Evolutionary conservation across 2,797 vertebrate genomes (phyloP).

Genomic region (Aplochiton taeniatus): DNA sequence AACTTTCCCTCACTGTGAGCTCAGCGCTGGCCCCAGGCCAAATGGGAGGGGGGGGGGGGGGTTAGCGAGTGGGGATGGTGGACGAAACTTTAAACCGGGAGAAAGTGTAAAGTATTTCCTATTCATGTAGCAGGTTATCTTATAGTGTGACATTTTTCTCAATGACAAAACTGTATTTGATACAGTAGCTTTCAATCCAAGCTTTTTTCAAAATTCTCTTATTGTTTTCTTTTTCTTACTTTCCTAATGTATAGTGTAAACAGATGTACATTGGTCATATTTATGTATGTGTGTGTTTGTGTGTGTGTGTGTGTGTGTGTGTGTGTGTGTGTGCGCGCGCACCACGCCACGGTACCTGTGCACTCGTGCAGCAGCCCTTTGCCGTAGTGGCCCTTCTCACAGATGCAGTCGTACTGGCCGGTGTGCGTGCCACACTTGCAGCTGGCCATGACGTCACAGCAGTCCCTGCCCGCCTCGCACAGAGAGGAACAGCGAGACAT

Average conservation of each 20-base stretch:
- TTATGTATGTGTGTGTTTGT: not conserved
- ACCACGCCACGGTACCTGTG: conserved; percentile 73
- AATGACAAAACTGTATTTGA: no score
- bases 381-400: conserved; percentile 93
- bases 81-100: no score
- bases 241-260: no score
- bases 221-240: no score
- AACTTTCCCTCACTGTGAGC: conserved; percentile 27
- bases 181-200: no score
- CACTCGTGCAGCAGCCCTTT: conserved; percentile 94
- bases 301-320: not conserved
- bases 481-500: conserved; percentile 86
- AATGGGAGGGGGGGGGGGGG: no score
- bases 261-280: not conserved
- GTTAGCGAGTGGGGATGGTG: no score
- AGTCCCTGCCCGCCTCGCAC: conserved; percentile 85
- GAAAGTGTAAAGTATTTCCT: no score
- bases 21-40: conserved; percentile 15
- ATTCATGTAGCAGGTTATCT: no score
- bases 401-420: conserved; percentile 96
- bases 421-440: conserved; percentile 96
- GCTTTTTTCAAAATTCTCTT: no score
- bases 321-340: not conserved
- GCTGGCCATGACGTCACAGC: conserved; percentile 96
- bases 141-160: no score